Evolutionary conservation across 2,888 invertebrate genomes (phyloP), one percentile per base, ranked within the genome.

Genomic region (Ditylenchus weischeri): DNA sequence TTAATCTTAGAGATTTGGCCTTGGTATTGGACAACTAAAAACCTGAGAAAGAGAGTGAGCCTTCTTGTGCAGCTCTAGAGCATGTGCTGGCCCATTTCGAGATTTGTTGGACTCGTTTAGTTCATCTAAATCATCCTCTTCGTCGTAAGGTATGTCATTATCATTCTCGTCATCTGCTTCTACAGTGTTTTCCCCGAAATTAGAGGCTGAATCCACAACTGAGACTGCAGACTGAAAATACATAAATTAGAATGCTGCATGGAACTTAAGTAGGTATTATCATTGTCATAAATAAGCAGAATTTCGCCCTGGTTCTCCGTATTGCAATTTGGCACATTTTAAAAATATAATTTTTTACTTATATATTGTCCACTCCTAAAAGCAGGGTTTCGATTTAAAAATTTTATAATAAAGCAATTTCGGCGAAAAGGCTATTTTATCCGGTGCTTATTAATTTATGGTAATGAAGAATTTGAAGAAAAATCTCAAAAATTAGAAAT

Each of bases 121-220:
- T 23, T 67, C 58, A 19, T 50, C 47, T 13, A 29, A 29, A 29
- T 63, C 57, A 10, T 64, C 47, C 11, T 47, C 36, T 15, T 36
- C 57, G 47, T 68, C 61, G 18, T 58, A 57, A 15, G 58, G 49
- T 38, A 65, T 47, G 13, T 59, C 48, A 7, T 50, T 57, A 29
- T 58, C 59, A 19, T 64, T 48, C 5, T 68, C 70, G 23, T 35
- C 59, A 3, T 15, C 50, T 18, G n/a, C 57, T n/a, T 63, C 58
- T 15, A 15, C 62, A 7, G 57, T 62, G 18, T 36, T 35, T 21
- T 66, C 66, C 38, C 66, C 70, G 51, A 79, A 78, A 62, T 80
- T 80, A 19, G 77, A 77, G 10, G 78, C 71, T 11, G 81, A 81
- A 65, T 81, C 81, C 7, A 78, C 79, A 10, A 79, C 69, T 13